Evolutionary conservation across 2,113 vertebrate species (phyloP).

Genomic region (Emydocephalus ijimae): DNA sequence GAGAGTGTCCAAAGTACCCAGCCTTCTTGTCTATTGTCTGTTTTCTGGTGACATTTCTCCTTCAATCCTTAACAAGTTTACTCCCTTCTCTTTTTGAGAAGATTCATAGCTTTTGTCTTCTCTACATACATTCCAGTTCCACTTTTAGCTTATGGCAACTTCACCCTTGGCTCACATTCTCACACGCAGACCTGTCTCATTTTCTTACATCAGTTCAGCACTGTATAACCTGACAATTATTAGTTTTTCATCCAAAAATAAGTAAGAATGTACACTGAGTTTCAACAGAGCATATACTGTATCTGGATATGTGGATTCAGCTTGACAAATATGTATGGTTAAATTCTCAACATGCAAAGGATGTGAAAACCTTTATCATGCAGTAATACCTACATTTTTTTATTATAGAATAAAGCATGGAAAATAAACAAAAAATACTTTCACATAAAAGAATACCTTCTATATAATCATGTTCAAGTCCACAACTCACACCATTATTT

Average conservation of each 20-base stretch:
- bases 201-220: not conserved
- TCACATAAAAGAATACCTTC: not conserved
- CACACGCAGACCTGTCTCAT: too few relatives aligned
- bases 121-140: too few relatives aligned
- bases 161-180: not conserved
- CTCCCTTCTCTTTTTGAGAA: not conserved
- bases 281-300: not conserved
- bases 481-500: not conserved
- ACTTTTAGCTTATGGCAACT: too few relatives aligned
- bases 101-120: not conserved
- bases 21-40: too few relatives aligned
- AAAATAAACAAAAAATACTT: not conserved
- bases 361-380: not conserved
- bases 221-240: not conserved
- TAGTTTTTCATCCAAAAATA: not conserved
- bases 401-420: not conserved
- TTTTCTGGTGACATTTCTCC: not conserved
- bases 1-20: too few relatives aligned
- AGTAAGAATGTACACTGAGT: not conserved
- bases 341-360: not conserved
- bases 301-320: not conserved
- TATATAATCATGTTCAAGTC: not conserved
- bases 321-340: not conserved
- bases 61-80: not conserved
- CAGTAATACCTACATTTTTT: not conserved